Conservation (phyloP, 2,797 vertebrate species). For the Eleutherodactylus coqui region DNA sequence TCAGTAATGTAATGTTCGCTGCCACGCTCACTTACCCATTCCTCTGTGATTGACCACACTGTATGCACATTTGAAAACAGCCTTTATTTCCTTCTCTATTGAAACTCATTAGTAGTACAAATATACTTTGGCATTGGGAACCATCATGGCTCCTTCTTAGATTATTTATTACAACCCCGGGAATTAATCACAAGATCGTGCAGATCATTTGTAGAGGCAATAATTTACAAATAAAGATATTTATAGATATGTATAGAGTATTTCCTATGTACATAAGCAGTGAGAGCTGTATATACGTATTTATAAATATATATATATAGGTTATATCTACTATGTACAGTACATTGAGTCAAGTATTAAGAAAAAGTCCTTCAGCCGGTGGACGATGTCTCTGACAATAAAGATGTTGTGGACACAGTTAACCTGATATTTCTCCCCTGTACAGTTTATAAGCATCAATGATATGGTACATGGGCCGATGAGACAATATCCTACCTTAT, state of each 20-base stretch:
- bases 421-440: neutral
- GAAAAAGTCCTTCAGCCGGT: neutral
- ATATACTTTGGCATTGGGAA: conserved; percentile 59
- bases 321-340: conserved; percentile 49
- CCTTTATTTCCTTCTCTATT: conserved; percentile 54
- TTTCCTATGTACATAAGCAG: conserved; percentile 33
- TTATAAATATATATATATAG: conserved; percentile 44
- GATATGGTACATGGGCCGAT: neutral
- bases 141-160: conserved; percentile 11
- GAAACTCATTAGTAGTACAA: conserved; percentile 59
- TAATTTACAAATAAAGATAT: conserved; percentile 40
- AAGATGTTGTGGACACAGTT: neutral
- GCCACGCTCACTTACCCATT: neutral
- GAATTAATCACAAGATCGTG: conserved; percentile 38
- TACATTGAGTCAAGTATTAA: conserved; percentile 45
- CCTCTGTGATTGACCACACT: neutral
- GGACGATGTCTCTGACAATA: neutral
- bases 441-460: neutral
- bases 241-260: conserved; percentile 56
- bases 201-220: conserved; percentile 17
- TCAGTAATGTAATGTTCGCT: too few relatives aligned
- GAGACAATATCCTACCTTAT: neutral
- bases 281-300: conserved; percentile 42
- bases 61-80: conserved; percentile 34
- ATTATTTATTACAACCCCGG: conserved; percentile 36